Base-by-base conservation (phyloP, 2,888 invertebrate genomes). In the Ophion obscuratus region DNA sequence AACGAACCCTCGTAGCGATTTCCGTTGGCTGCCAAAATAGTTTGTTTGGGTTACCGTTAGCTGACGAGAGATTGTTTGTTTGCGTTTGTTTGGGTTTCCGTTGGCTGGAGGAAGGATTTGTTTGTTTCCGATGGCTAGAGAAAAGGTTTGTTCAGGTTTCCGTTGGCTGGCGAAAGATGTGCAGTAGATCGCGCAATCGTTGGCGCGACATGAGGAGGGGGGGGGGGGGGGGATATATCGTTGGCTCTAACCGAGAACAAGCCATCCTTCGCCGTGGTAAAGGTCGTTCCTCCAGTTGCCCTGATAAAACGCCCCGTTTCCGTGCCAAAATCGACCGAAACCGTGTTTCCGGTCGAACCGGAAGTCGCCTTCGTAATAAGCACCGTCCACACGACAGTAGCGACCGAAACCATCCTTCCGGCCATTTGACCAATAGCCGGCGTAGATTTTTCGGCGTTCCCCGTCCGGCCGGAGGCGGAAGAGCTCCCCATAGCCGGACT, bases 1-100 rank as follows among this genome's bases (percentile, higher is more conserved):
- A 96, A 97, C 82, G 95, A 91, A 0, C 97, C 97, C 93, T 96
- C 96, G 91, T 96, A 97, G 71, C 96, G 94, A 89, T 96, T 96
- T 3, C 96, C 95, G 90, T 96, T 95, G 62, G 90, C 95, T 95
- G 88, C 81, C 92, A 87, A 86, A 87, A 31, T 31, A 14, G 5
- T 10, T 47, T 14, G 27, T 53, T 53, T 27, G 14, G 44, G 73
- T 64, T 20, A 20, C 47, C 11, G 47, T 31, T 24, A 24, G 24
- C 24, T 24, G 24, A 24, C 24, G 24, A 24, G 24, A 24, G 24
- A 24, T 24, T 24, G 24, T 24, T 24, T 24, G 24, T 24, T 24
- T 24, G 24, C 24, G 24, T 24, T 24, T 24, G 24, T 24, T 24
- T 24, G 24, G 24, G 24, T 24, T 24, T 24, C 24, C 24, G 24